Base-by-base conservation (phyloP, 2,113 vertebrate genomes). In the Hydrochoerus hydrochaeris region DNA sequence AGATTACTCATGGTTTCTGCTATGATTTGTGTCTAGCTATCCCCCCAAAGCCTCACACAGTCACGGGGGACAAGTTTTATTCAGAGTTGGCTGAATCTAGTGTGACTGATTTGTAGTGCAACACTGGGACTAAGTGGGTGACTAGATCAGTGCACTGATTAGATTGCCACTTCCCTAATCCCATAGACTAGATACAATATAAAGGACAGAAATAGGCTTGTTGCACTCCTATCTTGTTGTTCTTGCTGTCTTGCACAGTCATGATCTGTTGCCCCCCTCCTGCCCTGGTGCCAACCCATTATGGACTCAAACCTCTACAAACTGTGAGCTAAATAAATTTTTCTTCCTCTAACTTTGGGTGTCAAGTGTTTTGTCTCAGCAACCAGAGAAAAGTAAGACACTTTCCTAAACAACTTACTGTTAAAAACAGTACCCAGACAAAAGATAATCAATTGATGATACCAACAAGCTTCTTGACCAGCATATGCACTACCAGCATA, bases 381-480 rank as follows among this genome's bases (percentile, higher is more conserved):
- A n/a, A 69, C 35, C 67, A 69, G 35, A 38, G 7, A 69, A 69
- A 38, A 69, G 35, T 69, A 69, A 38, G 60, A 28, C n/a, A 69
- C 1, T 7, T 92, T 89, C 28, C 52, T 94, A 71, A 92, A 86
- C 62, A 95, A 78, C 52, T 85, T 78, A 91, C 46, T 65, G 49
- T 57, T 92, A 90, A 93, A 95, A 84, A 94, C 5, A 96, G 54
- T 80, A 90, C 22, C 26, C 1, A 32, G 1, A 32, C 26, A 88
- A 93, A 81, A 46, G 32, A 90, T 30, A 84, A 75, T 84, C 75
- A 83, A 4, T 24, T 91, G 30, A 90, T 78, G 41, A 26, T 71
- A 94, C 35, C 62, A 78, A n/a, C 81, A 86, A n/a, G 38, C 67
- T 95, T 94, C 14, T 38, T 73, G n/a, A 95, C 35, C 5, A 88